Percentiles rank a stretch among this genome's conserved stretches.
Conservation (phyloP, 2,888 invertebrate species). For the Cyclophora albipunctata region DNA sequence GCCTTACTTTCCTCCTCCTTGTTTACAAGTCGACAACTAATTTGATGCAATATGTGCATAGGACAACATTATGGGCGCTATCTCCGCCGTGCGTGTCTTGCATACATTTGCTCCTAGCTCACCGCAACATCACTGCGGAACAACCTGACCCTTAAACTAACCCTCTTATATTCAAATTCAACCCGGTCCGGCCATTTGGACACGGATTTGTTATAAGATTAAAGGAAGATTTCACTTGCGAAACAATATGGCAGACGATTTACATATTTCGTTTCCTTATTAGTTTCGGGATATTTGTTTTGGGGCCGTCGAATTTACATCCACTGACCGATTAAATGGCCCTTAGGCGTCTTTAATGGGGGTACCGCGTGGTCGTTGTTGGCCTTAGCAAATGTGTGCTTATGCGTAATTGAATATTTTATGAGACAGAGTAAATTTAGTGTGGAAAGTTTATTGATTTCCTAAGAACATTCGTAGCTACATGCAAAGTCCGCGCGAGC, state of each 20-base stretch:
- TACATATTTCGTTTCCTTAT: constrained; percentile 77
- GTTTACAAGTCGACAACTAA: constrained; percentile 76
- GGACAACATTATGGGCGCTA: constrained; percentile 72
- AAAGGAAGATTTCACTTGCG: constrained; percentile 77
- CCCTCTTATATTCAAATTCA: constrained; percentile 72
- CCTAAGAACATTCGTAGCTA: constrained; percentile 19
- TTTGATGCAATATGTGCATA: constrained; percentile 77
- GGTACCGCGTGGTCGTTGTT: constrained; percentile 75
- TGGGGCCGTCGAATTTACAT: constrained; percentile 73
- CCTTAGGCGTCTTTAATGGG: constrained; percentile 76
- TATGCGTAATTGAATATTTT: constrained; percentile 76
- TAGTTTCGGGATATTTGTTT: constrained; percentile 76
- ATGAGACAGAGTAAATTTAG: constrained; percentile 63
- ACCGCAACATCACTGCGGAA: constrained; percentile 48
- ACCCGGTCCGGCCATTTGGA: constrained; percentile 72
- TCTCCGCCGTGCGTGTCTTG: constrained; percentile 71
- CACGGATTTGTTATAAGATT: constrained; percentile 77
- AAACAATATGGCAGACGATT: constrained; percentile 75
- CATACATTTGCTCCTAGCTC: constrained; percentile 67
- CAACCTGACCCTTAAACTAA: constrained; percentile 61
- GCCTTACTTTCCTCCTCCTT: constrained; percentile 68
- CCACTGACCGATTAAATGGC: constrained; percentile 76
- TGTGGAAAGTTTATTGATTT: constrained; percentile 62
- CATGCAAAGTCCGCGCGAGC: constrained; percentile 15
- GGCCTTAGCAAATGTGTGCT: constrained; percentile 73